phyloP scores from a whole-genome alignment of 2,797 vertebrate species.

The Morelia viridis region DNA sequence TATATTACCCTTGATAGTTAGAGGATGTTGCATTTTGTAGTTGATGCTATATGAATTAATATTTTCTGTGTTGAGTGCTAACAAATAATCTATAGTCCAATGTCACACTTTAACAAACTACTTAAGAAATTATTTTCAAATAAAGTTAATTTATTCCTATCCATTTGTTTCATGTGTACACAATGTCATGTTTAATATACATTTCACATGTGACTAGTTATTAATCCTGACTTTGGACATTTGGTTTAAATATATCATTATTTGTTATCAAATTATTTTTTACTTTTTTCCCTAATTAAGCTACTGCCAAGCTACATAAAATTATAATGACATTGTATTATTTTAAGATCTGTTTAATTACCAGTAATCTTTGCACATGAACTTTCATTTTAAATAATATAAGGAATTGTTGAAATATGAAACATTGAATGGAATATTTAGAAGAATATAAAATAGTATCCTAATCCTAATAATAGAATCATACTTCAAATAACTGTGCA shows the following conservation, averaged over 20 bases:
- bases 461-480: neutral
- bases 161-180: neutral
- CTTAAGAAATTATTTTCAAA: slow-evolving; percentile 31
- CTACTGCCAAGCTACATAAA: slow-evolving; percentile 3
- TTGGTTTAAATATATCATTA: neutral
- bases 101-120: slow-evolving; percentile 40
- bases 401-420: slow-evolving; percentile 17
- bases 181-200: neutral
- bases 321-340: neutral
- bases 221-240: neutral
- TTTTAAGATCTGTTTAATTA: slow-evolving; percentile 16
- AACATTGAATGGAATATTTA: neutral
- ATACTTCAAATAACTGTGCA: neutral
- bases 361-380: neutral
- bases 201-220: neutral
- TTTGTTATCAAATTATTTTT: slow-evolving; percentile 9
- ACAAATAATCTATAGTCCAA: slow-evolving; percentile 68
- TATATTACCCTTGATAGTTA: slow-evolving; percentile 77
- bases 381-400: slow-evolving; percentile 9
- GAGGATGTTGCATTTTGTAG: slow-evolving; percentile 67
- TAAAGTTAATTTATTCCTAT: neutral
- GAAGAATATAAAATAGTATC: neutral
- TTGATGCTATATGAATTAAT: slow-evolving; percentile 76
- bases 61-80: slow-evolving; percentile 71
- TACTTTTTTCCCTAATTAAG: neutral